These are phyloP conservation scores for Thymelicus sylvestris DNA, from an alignment of 2,888 invertebrate species.

Conservation along the genomic window DNA sequence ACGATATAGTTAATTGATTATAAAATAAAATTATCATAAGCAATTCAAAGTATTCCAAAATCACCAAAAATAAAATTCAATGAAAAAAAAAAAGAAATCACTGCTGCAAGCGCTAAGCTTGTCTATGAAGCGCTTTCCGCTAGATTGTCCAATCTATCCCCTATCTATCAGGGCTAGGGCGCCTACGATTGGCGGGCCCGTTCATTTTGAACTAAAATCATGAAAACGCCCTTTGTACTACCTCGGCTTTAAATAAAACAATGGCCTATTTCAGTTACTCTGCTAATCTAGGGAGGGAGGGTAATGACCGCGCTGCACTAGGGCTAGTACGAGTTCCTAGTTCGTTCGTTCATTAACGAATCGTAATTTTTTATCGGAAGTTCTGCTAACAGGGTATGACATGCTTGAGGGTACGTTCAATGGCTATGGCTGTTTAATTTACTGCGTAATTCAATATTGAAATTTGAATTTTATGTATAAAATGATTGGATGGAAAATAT, in stretches of 20 bases:
- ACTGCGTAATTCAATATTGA: slow-evolving; percentile 9
- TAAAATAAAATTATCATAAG: too few relatives aligned
- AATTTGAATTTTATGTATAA: slow-evolving; percentile 4
- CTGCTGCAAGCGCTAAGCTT: slow-evolving; percentile 45
- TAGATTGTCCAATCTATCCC: slow-evolving; percentile 60
- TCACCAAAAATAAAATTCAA: not conserved
- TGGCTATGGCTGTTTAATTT: slow-evolving; percentile 20
- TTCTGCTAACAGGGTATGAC: slow-evolving; percentile 27
- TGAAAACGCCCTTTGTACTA: slow-evolving; percentile 71
- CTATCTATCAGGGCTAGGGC: slow-evolving; percentile 70
- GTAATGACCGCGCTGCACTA: slow-evolving; percentile 65
- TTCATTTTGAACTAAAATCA: slow-evolving; percentile 69
- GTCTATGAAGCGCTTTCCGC: slow-evolving; percentile 74
- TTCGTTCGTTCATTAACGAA: slow-evolving; percentile 20
- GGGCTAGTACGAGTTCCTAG: slow-evolving; percentile 26
- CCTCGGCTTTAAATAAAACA: slow-evolving; percentile 70
- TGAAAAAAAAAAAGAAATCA: not conserved
- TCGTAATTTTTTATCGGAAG: slow-evolving; percentile 34
- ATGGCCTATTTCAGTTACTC: slow-evolving; percentile 73
- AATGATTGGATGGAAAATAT: too few relatives aligned
- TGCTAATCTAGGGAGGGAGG: slow-evolving; percentile 71
- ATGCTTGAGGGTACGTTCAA: slow-evolving; percentile 8
- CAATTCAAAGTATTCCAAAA: too few relatives aligned
- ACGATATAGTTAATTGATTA: too few relatives aligned
- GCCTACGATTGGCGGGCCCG: slow-evolving; percentile 67